phyloP scores from a whole-genome alignment of 2,113 vertebrate species.

The Eubucco bourcierii region DNA sequence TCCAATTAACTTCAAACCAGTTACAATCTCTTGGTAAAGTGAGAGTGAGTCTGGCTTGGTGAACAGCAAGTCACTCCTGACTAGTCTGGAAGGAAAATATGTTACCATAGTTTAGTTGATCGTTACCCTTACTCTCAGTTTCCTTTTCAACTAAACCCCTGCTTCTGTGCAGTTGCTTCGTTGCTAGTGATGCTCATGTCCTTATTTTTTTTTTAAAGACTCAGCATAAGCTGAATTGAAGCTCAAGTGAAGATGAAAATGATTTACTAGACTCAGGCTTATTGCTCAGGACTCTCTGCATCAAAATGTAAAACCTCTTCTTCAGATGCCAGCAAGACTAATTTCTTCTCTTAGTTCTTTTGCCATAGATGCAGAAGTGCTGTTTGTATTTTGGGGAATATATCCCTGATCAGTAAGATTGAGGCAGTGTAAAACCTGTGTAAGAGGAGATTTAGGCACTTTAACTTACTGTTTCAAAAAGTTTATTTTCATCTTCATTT shows the following conservation, averaged over 20 bases:
- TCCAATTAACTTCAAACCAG: too few species aligned
- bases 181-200: neutral
- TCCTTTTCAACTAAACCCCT: neutral
- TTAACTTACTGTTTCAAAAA: neutral
- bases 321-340: neutral
- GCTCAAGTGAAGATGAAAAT: neutral
- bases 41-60: neutral
- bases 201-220: neutral
- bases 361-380: neutral
- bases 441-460: neutral
- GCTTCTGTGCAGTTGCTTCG: neutral
- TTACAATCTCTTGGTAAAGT: neutral
- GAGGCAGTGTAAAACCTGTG: neutral
- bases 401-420: neutral
- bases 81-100: neutral
- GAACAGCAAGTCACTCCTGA: neutral
- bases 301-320: neutral
- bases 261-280: neutral
- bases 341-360: neutral
- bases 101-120: neutral
- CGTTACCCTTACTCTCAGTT: neutral
- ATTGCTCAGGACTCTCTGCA: neutral
- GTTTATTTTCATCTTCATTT: neutral
- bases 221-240: neutral
- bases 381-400: neutral